phyloP scores from a whole-genome alignment of 2,113 vertebrate genomes.

The Muntiacus reevesi region DNA sequence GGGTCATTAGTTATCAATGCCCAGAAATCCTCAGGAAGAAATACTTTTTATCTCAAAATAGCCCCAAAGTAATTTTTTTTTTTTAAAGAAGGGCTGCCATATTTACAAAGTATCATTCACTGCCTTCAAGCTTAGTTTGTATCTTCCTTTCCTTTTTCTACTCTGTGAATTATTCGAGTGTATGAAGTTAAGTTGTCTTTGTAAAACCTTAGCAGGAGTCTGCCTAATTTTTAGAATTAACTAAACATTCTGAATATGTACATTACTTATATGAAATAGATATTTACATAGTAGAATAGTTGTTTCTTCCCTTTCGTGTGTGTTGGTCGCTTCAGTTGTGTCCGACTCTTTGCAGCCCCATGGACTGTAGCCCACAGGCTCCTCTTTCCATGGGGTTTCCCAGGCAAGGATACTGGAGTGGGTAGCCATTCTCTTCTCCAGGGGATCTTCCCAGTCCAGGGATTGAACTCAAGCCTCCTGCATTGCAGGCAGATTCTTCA shows the following conservation, averaged over 20 bases:
- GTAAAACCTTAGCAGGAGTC: not conserved
- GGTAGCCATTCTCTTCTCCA: not conserved
- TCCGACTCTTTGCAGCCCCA: not conserved
- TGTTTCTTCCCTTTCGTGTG: not conserved
- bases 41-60: slow-evolving; percentile 39
- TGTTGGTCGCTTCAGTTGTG: not conserved
- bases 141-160: slow-evolving; percentile 29
- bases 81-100: not conserved
- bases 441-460: not conserved
- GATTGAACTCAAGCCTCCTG: not conserved
- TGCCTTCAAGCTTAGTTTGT: slow-evolving; percentile 22
- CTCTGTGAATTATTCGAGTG: not conserved
- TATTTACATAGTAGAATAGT: not conserved
- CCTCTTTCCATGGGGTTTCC: not conserved
- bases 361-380: not conserved
- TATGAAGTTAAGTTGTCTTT: slow-evolving; percentile 30
- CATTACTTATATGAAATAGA: not conserved
- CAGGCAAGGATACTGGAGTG: not conserved
- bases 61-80: slow-evolving; percentile 14
- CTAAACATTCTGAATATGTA: not conserved
- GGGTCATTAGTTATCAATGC: slow-evolving; percentile 28
- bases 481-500: not conserved
- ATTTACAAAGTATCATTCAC: slow-evolving; percentile 8
- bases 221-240: slow-evolving; percentile 8
- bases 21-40: not conserved